Base-by-base conservation (phyloP, 92 coral and sea anemone genomes). In the Palythoa heliodiscus region DNA sequence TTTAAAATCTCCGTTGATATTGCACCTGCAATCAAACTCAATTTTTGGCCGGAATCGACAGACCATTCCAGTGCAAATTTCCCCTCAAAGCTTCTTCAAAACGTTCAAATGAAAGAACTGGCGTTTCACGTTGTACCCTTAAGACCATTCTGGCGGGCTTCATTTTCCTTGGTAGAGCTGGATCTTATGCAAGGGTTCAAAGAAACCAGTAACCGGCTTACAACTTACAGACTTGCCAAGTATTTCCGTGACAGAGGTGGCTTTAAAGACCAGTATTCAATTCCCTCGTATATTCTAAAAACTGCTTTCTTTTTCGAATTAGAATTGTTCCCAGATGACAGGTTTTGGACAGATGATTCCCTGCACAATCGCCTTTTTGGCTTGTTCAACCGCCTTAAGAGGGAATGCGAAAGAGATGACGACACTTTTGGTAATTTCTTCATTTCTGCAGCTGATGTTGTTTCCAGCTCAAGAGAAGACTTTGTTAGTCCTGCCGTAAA, bases 231-330 rank as follows among this genome's bases (percentile, higher is more conserved):
- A 43, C 77, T 75, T 55, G 87, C 87, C 17, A 84, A 84, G 43
- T 84, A 57, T 40, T 84, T 84, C 70, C 87, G 87, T 16, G 78
- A 83, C 87, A 74, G 77, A 40, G 71, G 77, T 23, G 54, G 68
- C 7, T 11, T 0, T 11, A 52, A 78, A 17, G 81, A 84, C 43
- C 76, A 70, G 14, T 23, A 52, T 25, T 24, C 77, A 64, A 13
- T 84, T 43, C 76, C 68, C 1, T 72, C 80, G 2, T 84, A 84
- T 35, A 58, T 84, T 24, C 72, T 84, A n/a, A 84, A 84, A 52
- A 72, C 87, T 53, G 87, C 79, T 54, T 84, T 84, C 87, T 76
- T 84, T 35, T 84, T 84, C 40, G 87, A 84, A 15, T 78, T 84
- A 48, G 87, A 84, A 84, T 35, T 9, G 77, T 72, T 11, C 22